phyloP scores from a whole-genome alignment of 2,888 invertebrate genomes.

The Hemicrepidius hirtus region DNA sequence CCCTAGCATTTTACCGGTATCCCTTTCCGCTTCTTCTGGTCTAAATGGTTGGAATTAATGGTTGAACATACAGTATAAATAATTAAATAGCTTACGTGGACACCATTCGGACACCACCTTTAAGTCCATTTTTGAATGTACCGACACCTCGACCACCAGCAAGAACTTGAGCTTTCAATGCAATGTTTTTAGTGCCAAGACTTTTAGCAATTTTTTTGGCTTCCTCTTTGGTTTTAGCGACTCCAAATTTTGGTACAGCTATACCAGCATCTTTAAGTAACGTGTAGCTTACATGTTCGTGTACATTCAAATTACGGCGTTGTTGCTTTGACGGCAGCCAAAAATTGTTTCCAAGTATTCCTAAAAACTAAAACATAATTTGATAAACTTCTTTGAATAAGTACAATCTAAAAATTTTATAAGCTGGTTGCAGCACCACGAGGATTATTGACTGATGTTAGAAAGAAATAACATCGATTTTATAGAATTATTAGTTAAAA shows the following conservation, averaged over 20 bases:
- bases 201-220: conserved; percentile 86
- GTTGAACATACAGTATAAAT: not conserved
- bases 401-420: too few relatives aligned
- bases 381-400: too few relatives aligned
- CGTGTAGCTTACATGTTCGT: conserved; percentile 95
- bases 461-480: too few relatives aligned
- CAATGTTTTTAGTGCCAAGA: conserved; percentile 85
- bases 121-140: conserved; percentile 92
- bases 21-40: conserved; percentile 87
- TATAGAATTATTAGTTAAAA: too few relatives aligned
- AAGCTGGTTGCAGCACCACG: too few relatives aligned
- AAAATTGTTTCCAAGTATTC: conserved; percentile 74
- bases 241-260: conserved; percentile 92
- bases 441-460: too few relatives aligned
- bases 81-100: conserved; percentile 77
- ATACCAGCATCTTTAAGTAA: conserved; percentile 90
- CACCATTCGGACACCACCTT: conserved; percentile 97
- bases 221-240: conserved; percentile 89
- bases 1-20: conserved; percentile 92
- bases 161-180: conserved; percentile 91
- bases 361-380: conserved; percentile 67
- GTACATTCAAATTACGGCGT: conserved; percentile 90
- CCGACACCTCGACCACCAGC: conserved; percentile 98
- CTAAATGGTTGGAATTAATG: conserved; percentile 70
- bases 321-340: conserved; percentile 78